Evolutionary conservation across 2,888 invertebrate species (phyloP).

Genomic region (Nezara viridula): DNA sequence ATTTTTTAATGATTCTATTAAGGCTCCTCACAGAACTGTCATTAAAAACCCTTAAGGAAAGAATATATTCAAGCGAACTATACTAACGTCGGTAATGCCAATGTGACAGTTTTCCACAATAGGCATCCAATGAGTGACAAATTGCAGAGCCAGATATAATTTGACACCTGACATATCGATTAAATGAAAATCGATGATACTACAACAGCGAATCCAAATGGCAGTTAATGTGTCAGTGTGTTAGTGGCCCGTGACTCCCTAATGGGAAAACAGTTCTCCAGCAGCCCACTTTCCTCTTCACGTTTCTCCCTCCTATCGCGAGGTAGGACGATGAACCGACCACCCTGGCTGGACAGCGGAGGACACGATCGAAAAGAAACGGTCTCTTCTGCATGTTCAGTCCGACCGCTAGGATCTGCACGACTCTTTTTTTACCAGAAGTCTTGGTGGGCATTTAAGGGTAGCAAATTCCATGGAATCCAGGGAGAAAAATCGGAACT

Average conservation of each 20-base stretch:
- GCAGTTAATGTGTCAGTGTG: constrained; percentile 39
- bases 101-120: background rate
- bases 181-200: constrained; percentile 15
- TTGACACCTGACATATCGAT: background rate
- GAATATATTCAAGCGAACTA: too few species aligned
- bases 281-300: constrained; percentile 50
- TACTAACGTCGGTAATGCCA: background rate
- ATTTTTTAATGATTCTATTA: too few species aligned
- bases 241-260: constrained; percentile 40
- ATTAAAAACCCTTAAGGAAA: too few species aligned
- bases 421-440: background rate
- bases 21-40: too few species aligned
- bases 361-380: background rate
- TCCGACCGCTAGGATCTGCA: constrained; percentile 18
- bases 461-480: background rate
- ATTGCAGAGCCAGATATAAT: background rate
- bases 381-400: constrained; percentile 7
- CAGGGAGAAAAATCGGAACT: background rate
- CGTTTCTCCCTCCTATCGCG: background rate
- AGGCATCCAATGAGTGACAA: background rate
- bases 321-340: constrained; percentile 8
- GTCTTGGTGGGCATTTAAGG: background rate
- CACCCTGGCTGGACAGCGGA: constrained; percentile 15
- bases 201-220: background rate
- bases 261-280: background rate